Base-by-base conservation (phyloP, 2,113 vertebrate genomes). In the Prinia subflava region DNA sequence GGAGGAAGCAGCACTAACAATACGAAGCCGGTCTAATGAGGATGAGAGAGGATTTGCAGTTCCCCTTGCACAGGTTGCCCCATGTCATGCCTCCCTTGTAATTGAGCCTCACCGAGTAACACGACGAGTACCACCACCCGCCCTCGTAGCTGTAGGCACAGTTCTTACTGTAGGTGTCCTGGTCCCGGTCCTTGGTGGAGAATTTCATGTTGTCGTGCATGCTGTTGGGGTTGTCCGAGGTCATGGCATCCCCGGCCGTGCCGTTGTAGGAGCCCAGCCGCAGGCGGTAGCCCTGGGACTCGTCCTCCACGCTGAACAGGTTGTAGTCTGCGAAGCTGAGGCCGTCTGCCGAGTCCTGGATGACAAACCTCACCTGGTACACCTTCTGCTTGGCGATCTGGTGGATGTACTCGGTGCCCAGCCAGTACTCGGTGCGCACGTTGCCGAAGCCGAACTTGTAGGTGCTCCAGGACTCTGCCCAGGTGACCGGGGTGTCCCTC, bases 141-240 rank as follows among this genome's bases (percentile, higher is more conserved):
- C 97, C 97, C 52, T 90, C 95, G 0, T 94, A 97, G 95, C 91
- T 90, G 67, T 94, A 89, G 69, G 97, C 97, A 85, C 97, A 97
- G 56, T 97, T 97, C 60, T 76, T 83, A 41, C 92, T 87, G 74
- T 94, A 97, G 33, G 90, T 96, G 84, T 97, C 97, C 90, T 97
- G 96, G 30, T 97, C 96, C 13, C 6, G 78, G 14, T 97, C 97
- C 60, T 95, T 94, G 5, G 97, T 96, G 9, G 97, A 96, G 75
- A 97, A 97, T 14, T 96, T 97, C 97, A 97, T 97, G 86, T 97
- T 97, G 83, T 98, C 96, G 0, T 98, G 97, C 90, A 97, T 94
- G 50, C 52, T 93, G 33, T 82, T 96, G 90, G 94, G 94, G 5
- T 92, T 90, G 62, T 96, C 77, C 3, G 96, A 95, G 67, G 95